phyloP scores from a whole-genome alignment of 2,113 vertebrate species.

The Tonatia bakeri region DNA sequence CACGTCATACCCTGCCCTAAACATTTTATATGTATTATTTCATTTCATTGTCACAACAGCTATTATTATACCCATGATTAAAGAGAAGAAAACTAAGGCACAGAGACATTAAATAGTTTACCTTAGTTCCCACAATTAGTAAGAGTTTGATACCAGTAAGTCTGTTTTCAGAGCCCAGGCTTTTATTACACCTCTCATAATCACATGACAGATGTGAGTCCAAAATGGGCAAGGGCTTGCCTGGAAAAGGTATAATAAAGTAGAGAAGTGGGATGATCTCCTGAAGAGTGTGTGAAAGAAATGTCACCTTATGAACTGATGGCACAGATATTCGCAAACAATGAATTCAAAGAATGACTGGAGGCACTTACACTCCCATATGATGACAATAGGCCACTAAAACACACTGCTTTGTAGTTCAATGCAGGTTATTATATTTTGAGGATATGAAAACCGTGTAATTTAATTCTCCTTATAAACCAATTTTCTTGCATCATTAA shows the following conservation, averaged over 20 bases:
- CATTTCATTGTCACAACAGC: conserved; percentile 10
- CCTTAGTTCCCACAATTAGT: conserved; percentile 17
- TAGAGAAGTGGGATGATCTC: background rate
- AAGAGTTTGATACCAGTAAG: conserved; percentile 11
- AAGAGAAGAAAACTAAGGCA: background rate
- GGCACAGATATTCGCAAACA: background rate
- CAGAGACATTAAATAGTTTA: background rate
- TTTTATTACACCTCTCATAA: background rate
- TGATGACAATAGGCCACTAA: background rate
- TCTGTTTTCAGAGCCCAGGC: background rate
- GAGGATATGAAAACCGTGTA: background rate
- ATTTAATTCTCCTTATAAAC: background rate
- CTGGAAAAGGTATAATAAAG: background rate
- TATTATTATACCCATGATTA: conserved; percentile 1
- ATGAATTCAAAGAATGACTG: background rate
- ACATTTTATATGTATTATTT: background rate
- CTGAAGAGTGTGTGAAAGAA: background rate
- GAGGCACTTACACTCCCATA: background rate
- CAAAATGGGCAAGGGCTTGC: background rate
- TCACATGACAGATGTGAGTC: background rate
- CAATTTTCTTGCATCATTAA: background rate
- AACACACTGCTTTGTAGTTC: background rate
- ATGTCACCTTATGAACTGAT: background rate
- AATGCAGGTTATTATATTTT: background rate
- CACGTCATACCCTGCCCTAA: background rate